Evolutionary conservation across 2,797 vertebrate species (phyloP).

Genomic region (Siniperca obscura): DNA sequence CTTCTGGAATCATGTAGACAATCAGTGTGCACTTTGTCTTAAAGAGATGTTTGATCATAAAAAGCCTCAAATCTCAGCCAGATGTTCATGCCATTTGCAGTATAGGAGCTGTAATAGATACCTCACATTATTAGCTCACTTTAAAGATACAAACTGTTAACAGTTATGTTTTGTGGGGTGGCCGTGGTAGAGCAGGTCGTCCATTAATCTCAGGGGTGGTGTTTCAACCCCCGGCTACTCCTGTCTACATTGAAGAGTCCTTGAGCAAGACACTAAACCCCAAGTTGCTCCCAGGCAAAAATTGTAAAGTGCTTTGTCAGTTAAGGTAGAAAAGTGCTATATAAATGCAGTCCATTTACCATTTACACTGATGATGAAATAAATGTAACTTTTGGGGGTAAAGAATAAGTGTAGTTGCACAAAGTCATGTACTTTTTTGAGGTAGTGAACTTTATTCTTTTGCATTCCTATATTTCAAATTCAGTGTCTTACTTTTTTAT

Average conservation of each 20-base stretch:
- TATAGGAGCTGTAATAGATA: background rate
- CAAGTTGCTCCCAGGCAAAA: background rate
- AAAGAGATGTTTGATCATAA: background rate
- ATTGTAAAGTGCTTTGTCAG: background rate
- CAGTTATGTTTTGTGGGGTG: constrained; percentile 1
- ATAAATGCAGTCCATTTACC: background rate
- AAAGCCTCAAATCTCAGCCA: background rate
- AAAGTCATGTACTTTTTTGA: background rate
- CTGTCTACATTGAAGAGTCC: background rate
- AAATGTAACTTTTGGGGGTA: background rate
- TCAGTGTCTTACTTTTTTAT: background rate
- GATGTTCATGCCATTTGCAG: background rate
- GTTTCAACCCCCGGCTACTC: background rate
- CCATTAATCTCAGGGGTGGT: background rate
- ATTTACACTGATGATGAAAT: background rate
- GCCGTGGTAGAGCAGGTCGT: background rate
- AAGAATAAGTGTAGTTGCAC: background rate
- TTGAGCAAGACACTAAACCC: background rate
- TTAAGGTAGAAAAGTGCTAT: background rate
- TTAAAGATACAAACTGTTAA: background rate
- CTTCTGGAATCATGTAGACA: background rate
- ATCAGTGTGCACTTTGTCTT: background rate
- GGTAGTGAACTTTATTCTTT: background rate
- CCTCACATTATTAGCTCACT: background rate
- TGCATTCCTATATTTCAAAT: background rate